These are phyloP conservation scores for Ctenopoma multispine DNA, from an alignment of 2,797 vertebrate genomes.

Conservation along the genomic window DNA sequence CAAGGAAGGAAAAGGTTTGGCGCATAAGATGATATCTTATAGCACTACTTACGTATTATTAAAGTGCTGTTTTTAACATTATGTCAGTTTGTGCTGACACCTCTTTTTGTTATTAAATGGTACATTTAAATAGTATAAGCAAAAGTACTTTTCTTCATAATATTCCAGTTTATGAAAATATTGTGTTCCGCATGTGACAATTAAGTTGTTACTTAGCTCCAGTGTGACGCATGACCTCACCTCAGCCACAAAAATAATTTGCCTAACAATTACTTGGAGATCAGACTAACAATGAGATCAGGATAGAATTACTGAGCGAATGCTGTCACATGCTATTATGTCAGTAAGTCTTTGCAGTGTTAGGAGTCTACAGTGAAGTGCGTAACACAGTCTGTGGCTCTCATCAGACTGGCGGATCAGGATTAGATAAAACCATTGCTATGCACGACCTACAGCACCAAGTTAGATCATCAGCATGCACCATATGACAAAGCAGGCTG, in stretches of 20 bases:
- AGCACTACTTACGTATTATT: too few species aligned
- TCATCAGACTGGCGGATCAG: conserved; percentile 36
- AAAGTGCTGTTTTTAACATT: too few species aligned
- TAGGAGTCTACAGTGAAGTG: conserved; percentile 16
- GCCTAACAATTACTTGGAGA: conserved; percentile 18
- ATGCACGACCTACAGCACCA: conserved; percentile 46
- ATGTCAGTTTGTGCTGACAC: too few species aligned
- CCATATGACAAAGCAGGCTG: conserved; percentile 55
- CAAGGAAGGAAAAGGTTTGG: too few species aligned
- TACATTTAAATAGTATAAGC: too few species aligned
- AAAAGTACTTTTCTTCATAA: background rate
- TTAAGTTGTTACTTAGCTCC: background rate
- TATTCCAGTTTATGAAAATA: background rate
- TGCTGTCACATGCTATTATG: conserved; percentile 20
- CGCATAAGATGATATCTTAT: too few species aligned
- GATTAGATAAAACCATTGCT: conserved; percentile 54
- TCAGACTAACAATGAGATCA: conserved; percentile 9
- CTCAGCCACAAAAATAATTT: conserved; percentile 27
- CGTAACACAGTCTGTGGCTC: conserved; percentile 10
- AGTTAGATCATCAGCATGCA: conserved; percentile 74
- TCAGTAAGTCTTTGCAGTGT: conserved; percentile 12
- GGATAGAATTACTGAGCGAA: background rate
- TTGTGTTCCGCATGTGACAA: background rate
- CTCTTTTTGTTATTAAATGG: too few species aligned
- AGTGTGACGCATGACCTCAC: conserved; percentile 9